Base-by-base conservation (phyloP, 1,140 invertebrate genomes). In the Pectinophora gossypiella region DNA sequence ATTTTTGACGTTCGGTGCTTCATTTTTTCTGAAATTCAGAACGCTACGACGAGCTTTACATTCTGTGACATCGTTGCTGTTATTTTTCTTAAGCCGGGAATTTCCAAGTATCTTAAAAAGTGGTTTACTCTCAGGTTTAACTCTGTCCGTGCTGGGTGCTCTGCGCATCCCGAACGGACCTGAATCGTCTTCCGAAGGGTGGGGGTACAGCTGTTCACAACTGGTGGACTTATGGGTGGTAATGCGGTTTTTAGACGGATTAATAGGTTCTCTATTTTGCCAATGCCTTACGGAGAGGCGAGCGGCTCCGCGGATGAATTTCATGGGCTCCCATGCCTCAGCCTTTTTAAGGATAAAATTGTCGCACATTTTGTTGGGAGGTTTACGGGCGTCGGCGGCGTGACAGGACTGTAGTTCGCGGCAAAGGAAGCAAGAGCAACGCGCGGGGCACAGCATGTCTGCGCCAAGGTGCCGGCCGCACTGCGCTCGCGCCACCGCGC, bases 261-360 rank as follows among this genome's bases (percentile, higher is more conserved):
- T 59, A 32, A 68, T 47, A 0, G 84, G 78, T 44, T 87, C 86
- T 20, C 76, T 72, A 57, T 68, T 82, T 64, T 88, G 84, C 86
- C 85, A 88, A 61, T 88, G 85, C 49, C 86, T 59, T 13, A 88
- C 87, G 50, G 85, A 87, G 13, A 88, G 71, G n/a, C 85, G 65
- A 1, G 86, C 86, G 2, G 88, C 88, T 12, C 85, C 86, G 63
- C 87, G 85, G 65, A 91, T 85, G 81, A 90, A 85, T 56, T 89
- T 75, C 85, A 89, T 70, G 47, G 85, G 59, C 50, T 89, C 85
- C 72, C 90, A 89, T 18, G 90, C 89, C 60, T 90, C 82, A 1
- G 88, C 88, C 42, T 90, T 89, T 15, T 89, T 85, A 16, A 91
- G 78, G 18, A 92, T 91, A 64, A 92, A 92, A 63, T 88, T 86